Percentiles rank a stretch among this genome's conserved stretches.
phyloP scores from a whole-genome alignment of 2,888 invertebrate species.

The Phymatocera aterrima region DNA sequence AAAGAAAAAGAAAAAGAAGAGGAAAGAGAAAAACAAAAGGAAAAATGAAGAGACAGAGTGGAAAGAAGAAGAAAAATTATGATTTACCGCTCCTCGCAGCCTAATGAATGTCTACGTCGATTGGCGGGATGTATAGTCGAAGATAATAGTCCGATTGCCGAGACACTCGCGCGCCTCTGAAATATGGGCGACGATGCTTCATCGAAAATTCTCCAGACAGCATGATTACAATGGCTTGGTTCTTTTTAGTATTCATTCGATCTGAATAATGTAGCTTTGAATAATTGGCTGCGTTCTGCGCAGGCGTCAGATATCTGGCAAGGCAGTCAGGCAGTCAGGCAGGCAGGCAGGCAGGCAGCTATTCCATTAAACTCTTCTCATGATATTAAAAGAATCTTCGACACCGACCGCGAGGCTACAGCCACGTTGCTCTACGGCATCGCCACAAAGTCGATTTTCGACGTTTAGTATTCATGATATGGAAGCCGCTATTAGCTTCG shows the following conservation, averaged over 20 bases:
- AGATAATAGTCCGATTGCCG: slow-evolving; percentile 30
- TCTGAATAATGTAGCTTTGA: slow-evolving; percentile 67
- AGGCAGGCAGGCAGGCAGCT: too few relatives aligned
- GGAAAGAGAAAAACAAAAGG: background rate
- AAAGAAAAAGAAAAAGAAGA: background rate
- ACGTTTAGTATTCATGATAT: slow-evolving; percentile 43
- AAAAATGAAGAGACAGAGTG: background rate
- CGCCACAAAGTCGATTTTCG: slow-evolving; percentile 35
- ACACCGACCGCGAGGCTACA: background rate
- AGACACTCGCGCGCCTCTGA: background rate
- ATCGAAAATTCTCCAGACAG: slow-evolving; percentile 57
- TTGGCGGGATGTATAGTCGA: slow-evolving; percentile 19
- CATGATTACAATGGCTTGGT: slow-evolving; percentile 55
- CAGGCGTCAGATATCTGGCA: slow-evolving; percentile 60
- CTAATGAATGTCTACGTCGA: slow-evolving; percentile 24
- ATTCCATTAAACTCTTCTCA: slow-evolving; percentile 42
- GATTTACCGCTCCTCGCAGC: background rate
- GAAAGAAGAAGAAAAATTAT: background rate
- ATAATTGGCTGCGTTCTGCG: slow-evolving; percentile 62
- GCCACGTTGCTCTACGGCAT: slow-evolving; percentile 4
- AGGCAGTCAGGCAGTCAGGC: too few relatives aligned
- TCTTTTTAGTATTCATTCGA: slow-evolving; percentile 65
- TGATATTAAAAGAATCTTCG: slow-evolving; percentile 38
- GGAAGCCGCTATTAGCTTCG: slow-evolving; percentile 43
- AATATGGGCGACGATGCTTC: slow-evolving; percentile 51